Base-by-base conservation (phyloP, 1,140 invertebrate species). In the Berghia stephanieae region DNA sequence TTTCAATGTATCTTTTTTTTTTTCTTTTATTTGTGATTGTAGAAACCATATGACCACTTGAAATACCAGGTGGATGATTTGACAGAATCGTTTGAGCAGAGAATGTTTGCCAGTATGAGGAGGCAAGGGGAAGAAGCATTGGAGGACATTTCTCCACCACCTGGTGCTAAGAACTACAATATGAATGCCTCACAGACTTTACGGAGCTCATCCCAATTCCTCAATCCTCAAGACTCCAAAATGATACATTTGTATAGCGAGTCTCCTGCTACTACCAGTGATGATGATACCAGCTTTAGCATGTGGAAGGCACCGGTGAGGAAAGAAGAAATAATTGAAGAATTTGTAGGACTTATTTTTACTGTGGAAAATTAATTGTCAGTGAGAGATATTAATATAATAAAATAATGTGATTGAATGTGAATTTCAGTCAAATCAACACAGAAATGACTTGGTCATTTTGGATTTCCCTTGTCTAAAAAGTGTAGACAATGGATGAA, bases 41-140 rank as follows among this genome's bases (percentile, higher is more conserved):
- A 84, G 81, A 85, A 84, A 63, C 75, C 79, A 3, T 87, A 87
- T 69, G 83, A 86, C 71, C 57, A 68, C 69, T 79, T 75, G 40
- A 85, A 84, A 73, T 87, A 87, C 70, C 79, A 85, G 72, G 82
- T 83, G 81, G 83, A 74, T 16, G 85, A 87, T 21, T 55, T 86
- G 24, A 83, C 85, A 24, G 86, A 87, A 16, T 86, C 84, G 10
- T 86, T 84, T 79, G 86, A 87, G 76, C 81, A 82, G 0, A 74
- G 75, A 27, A 86, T 87, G 85, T 81, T 86, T 55, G 78, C 78
- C 24, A 86, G 84, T 42, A 81, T 87, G 81, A 79, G 83, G 46
- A 74, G 84, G 31, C 80, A 86, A 60, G 79, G 77, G 66, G 84
- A 85, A 34, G 83, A 84, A 36, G 83, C 81, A 18, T 52, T 79